Base-by-base conservation (phyloP, 2,797 vertebrate genomes). In the Holocentrus rufus region DNA sequence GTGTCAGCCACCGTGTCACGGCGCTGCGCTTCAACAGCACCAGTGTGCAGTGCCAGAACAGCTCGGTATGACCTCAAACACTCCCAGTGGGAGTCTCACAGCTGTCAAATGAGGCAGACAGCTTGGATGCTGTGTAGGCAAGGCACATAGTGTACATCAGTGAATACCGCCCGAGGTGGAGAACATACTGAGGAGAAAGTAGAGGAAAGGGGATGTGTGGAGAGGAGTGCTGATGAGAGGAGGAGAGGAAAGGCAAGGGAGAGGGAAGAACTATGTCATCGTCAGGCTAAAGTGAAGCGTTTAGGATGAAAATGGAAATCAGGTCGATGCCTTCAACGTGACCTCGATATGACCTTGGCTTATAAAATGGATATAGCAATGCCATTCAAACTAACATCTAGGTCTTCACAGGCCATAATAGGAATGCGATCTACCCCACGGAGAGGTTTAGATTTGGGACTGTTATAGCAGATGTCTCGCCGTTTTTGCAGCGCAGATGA, bases 21-120 rank as follows among this genome's bases (percentile, higher is more conserved):
- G 97, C 97, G 22, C 94, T 99, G 80, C 96, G 97, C 86, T 99
- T 99, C 94, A 99, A 99, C 94, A 99, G 97, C 94, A 97, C 97
- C 92, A 98, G 97, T 1, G 96, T 99, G 81, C 97, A 99, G 91
- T 98, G 97, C 90, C 97, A 99, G 93, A 99, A 99, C 93, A 98
- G 96, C 90, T 98, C 97, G 92, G 97, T 98, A 93, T 92, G 95
- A 79, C 54, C 80, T 79, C 71, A 77, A 77, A 85, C 83, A 86
- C 71, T 85, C 88, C 83, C 81, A 52, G 67, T 58, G 82, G 87
- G 87, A 87, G 68, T 60, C 81, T 73, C 85, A 67, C 80, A 87
- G 82, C 86, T 89, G 87, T 88, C 85, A 87, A 76, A 79, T 49
- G 77, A 87, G 81, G 76, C 78, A 72, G 85, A 82, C 77, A 76